Evolutionary conservation across 2,113 vertebrate species (phyloP), one percentile per base, ranked within the genome.

Genomic region (Agapornis roseicollis): DNA sequence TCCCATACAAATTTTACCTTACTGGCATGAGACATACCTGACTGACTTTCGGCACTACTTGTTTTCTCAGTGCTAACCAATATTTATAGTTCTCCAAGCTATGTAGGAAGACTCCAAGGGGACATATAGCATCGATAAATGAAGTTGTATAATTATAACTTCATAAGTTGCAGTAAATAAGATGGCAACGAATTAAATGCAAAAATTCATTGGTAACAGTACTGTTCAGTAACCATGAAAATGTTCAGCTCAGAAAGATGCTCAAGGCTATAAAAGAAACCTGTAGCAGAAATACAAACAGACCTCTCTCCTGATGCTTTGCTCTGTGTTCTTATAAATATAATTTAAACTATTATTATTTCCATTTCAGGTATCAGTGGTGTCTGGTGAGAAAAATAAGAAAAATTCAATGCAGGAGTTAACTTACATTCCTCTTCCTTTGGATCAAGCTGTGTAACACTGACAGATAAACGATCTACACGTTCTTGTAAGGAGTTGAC

Each of bases 401-500:
- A 69, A 79, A 69, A 18, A 39, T 69, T n/a, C 81, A 64, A 13
- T 41, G 73, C 60, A 88, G 93, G 58, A 79, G 14, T 89, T 84
- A 96, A 99, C 99, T 99, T 98, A 99, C 99, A 80, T 97, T 99
- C 99, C 93, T 99, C 99, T 97, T 99, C 99, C 98, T 99, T 99
- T 94, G 99, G 99, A 97, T 99, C 99, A 17, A 99, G 98, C 86
- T 99, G 99, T 44, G 99, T 99, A 96, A 99, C 99, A 61, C 99
- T 99, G 97, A 99, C 98, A 96, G 99, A 99, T 88, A 99, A 98
- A 46, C 99, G 99, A 96, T 99, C 99, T 95, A 99, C 99, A 6
- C 99, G 98, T 97, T 99, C 99, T 96, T 99, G 99, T 69, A 99
- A 97, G n/a, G 99, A 99, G 97, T 99, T 99, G 92, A 99, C 99